Base-by-base conservation (phyloP, 2,888 invertebrate species). In the Lasioglossum marginatum region DNA sequence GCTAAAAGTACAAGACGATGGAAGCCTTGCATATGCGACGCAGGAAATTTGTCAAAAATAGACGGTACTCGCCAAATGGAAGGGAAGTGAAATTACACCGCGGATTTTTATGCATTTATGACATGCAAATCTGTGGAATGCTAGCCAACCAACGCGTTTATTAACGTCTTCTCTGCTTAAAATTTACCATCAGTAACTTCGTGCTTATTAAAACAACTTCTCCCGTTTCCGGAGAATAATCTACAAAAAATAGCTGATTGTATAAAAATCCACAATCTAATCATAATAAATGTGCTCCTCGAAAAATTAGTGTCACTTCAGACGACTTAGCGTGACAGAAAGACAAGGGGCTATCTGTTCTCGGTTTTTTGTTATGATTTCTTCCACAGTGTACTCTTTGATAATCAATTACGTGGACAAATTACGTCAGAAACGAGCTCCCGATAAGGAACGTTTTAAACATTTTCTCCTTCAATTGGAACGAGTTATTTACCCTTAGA, bases 331-430 rank as follows among this genome's bases (percentile, higher is more conserved):
- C 31, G 63, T 63, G 63, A 63, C 63, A 63, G 63, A 31, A 63
- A 63, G 63, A 63, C 63, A 63, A 31, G 63, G 63, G 31, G 63
- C n/a, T 63, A 63, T 63, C 63, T 63, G n/a, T 63, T 27, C 63
- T 63, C 63, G 4, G 63, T 63, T 63, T 63, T 63, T 63, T 63
- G 63, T 63, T 63, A 6, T 14, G 63, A 63, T 63, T 63, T 63
- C 63, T 63, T 63, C 5, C 52, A 82, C 82, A 68, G 60, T 63
- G 63, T 63, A 63, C 63, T 31, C 31, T 63, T 63, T 63, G 63
- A 63, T 63, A 31, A 63, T 63, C 63, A 63, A 63, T 63, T 63
- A 16, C 63, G 63, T 63, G 63, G 31, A 31, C 31, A 63, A 63
- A 63, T 63, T 63, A 63, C 63, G 63, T 63, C 63, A 63, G 63